Base-by-base conservation (phyloP, 2,888 invertebrate species). In the Sicus ferrugineus region DNA sequence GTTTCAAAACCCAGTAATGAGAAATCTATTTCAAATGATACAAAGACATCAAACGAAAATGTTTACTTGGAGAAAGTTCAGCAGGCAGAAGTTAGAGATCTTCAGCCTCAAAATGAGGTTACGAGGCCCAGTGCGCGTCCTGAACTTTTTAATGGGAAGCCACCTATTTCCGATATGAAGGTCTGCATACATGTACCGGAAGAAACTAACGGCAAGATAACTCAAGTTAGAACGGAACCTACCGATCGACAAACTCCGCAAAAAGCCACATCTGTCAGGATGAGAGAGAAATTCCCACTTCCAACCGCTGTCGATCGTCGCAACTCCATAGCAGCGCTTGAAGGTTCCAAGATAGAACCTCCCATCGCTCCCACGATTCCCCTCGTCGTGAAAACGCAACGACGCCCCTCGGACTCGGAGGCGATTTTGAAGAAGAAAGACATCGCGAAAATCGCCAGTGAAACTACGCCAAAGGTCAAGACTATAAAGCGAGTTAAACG, bases 341-440 rank as follows among this genome's bases (percentile, higher is more conserved):
- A 83, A 70, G 77, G 76, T 59, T 81, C 82, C 4, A 80, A 77
- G 76, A 83, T 82, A 67, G 80, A 78, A 69, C 73, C 78, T 16
- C 64, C 76, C 7, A 69, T 76, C 38, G 75, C 75, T 69, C 62
- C 70, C 50, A 48, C 70, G 7, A 30, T 71, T 42, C 59, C 73
- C 31, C 71, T 76, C 2, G 21, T 73, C 11, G 75, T 73, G 54
- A 72, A 70, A 73, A 11, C 65, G 26, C 79, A 79, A 71, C 77
- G 83, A 31, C 77, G 84, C 67, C 83, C 83, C 67, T 83, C 83
- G 19, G 83, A 84, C 73, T 83, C 83, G 11, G 81, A 79, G 69
- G 75, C 84, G 54, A 74, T 83, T 70, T 75, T 83, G 3, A 83
- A 81, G 70, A 79, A 79, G 77, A 77, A 80, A 76, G 70, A 19